Conservation (phyloP, 2,888 invertebrate genomes). For the Isotomurus palustris region DNA sequence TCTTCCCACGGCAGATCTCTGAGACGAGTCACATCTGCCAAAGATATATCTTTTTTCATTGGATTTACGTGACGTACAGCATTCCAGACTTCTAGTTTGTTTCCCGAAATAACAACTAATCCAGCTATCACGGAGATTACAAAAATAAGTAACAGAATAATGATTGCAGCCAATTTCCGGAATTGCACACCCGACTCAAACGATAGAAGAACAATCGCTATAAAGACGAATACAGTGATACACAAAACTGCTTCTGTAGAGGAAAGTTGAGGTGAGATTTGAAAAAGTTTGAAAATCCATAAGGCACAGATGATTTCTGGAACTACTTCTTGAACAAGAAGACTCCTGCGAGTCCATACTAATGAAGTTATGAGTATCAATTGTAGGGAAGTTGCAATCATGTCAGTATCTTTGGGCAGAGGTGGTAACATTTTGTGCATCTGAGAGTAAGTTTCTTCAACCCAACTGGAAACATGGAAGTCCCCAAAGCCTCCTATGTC, state of each 20-base stretch:
- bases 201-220: background rate
- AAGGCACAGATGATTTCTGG: conserved; percentile 24
- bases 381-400: background rate
- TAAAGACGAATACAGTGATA: background rate
- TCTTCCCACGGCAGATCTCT: conserved; percentile 38
- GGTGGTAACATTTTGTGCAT: too few species aligned
- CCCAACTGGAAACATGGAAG: too few species aligned
- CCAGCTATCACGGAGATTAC: background rate
- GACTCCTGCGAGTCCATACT: background rate
- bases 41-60: too few species aligned
- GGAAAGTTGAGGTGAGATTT: conserved; percentile 1
- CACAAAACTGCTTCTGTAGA: background rate
- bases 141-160: background rate
- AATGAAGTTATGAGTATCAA: background rate
- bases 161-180: conserved; percentile 16
- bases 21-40: too few species aligned
- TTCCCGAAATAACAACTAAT: too few species aligned
- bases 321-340: conserved; percentile 15
- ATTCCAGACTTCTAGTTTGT: too few species aligned
- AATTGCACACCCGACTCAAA: conserved; percentile 11
- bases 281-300: conserved; percentile 21
- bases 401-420: background rate
- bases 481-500: too few species aligned
- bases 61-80: too few species aligned
- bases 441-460: too few species aligned